Base-by-base conservation (phyloP, 2,113 vertebrate genomes). In the Psilopsiagon aymara region DNA sequence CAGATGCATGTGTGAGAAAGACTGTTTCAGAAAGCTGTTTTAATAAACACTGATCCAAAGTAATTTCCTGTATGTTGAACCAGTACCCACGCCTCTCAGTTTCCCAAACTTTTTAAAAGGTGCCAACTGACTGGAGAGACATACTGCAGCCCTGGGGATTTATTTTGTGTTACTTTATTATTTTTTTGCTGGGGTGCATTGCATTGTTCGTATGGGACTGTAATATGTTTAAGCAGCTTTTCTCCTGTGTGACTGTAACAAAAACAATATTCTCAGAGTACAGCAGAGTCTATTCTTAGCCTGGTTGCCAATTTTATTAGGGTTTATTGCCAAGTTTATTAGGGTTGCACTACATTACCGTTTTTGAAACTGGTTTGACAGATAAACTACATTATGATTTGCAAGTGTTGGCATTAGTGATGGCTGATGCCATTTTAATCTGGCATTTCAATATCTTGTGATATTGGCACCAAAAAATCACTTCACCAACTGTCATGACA, bases 41-140 rank as follows among this genome's bases (percentile, higher is more conserved):
- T 85, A 70, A 87, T 94, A 82, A 92, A 78, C 81, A 84, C 73
- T 73, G 74, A 43, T 92, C 66, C 77, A 52, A 82, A 70, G 74
- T 78, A 92, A 84, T 96, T 92, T 96, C 92, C 95, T 96, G 59
- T 87, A 27, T 69, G 49, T 37, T 92, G 82, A 81, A 75, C 46
- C 37, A 15, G 60, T 51, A 62, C 31, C 23, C 41, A 59, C 37
- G 66, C 43, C 59, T 84, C 37, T 67, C 44, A 86, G 52, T 35
- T 90, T 44, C 29, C 52, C 86, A 82, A 93, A 88, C 66, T 84
- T 82, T 73, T 39, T 57, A 69, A 24, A 63, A 82, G 53, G 67
- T 91, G 78, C 78, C 77, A 73, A 44, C 14, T 92, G 64, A 82
- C 76, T 76, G 52, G 71, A 53, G 33, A 33, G 51, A 67, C 74